Evolutionary conservation across 1,140 invertebrate genomes (phyloP), one percentile per base, ranked within the genome.

Genomic region (Dermatophagoides farinae): DNA sequence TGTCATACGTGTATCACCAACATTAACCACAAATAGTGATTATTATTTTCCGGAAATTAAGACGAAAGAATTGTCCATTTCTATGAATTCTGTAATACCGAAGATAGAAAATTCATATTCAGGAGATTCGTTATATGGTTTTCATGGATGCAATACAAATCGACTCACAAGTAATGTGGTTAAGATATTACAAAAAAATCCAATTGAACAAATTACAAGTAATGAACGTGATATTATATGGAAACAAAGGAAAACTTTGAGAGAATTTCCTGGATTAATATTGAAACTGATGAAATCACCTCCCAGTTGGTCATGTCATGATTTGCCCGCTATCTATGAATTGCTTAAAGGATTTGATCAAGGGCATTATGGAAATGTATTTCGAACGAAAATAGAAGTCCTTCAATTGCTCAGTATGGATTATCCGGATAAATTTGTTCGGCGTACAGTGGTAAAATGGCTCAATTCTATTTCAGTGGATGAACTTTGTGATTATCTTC

Each of bases 171-270:
- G 14, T 8, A 20, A 53, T 20, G 58, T 64, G 6, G 41, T 51
- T 57, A 40, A 43, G 18, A 60, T 59, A 43, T 20, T 64, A n/a
- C 64, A 60, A 5, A 16, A 39, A 12, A 51, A 69, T 62, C 57
- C 59, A 58, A 31, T 65, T n/a, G 59, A 63, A 22, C 23, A 46
- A 41, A 67, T 73, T 55, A 67, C 67, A 20, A 60, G 64, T 23
- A 75, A 76, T 51, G 77, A 79, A 67, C 74, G 82, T 49, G 82
- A 88, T 74, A 79, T 92, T 44, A 77, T 97, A 60, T 97, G 92
- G 92, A 86, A 91, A 67, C 92, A 92, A 67, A 78, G 92, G 11
- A 80, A 91, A 69, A 92, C 93, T 73, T 75, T 97, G 23, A 80
- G 86, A 54, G 77, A 84, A 49, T 79, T 84, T 67, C 83, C 90